These are phyloP conservation scores for Gymnocephalus cernua DNA, from an alignment of 2,113 vertebrate species.

Conservation along the genomic window DNA sequence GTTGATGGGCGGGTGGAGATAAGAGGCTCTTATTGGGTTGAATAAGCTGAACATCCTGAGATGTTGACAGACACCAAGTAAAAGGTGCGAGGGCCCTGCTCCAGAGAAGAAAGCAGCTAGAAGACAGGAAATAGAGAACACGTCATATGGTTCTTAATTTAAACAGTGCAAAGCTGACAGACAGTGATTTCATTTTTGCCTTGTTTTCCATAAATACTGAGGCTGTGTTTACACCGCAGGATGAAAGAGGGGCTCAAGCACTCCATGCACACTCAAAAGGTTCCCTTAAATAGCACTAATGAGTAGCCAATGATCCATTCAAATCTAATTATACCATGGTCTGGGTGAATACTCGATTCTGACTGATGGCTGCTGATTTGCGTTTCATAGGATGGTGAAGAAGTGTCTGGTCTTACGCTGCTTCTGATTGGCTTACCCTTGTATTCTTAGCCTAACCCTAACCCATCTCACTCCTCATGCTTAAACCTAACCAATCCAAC, in stretches of 20 bases:
- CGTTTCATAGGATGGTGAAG: no score
- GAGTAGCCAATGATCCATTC: not conserved
- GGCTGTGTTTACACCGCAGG: not conserved
- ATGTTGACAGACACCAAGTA: conserved; percentile 87
- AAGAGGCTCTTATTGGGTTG: conserved; percentile 84
- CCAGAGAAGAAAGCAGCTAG: conserved; percentile 67
- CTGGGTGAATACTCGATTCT: no score
- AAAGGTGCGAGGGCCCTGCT: conserved; percentile 70
- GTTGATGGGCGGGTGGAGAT: conserved; percentile 82
- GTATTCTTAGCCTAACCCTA: no score
- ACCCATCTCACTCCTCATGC: no score
- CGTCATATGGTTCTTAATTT: not conserved
- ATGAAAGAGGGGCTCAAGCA: not conserved
- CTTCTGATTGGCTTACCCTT: no score
- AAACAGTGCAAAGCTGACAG: not conserved
- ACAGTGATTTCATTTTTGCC: not conserved
- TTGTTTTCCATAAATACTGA: not conserved
- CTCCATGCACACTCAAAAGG: not conserved
- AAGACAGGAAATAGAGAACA: conserved; percentile 36
- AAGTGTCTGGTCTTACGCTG: no score
- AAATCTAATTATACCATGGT: not conserved
- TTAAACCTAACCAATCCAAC: no score
- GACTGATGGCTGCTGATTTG: no score
- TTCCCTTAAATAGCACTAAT: not conserved
- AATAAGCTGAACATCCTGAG: conserved; percentile 82